phyloP scores from a whole-genome alignment of 2,888 invertebrate species.

The Flabesymbios commensalis region DNA sequence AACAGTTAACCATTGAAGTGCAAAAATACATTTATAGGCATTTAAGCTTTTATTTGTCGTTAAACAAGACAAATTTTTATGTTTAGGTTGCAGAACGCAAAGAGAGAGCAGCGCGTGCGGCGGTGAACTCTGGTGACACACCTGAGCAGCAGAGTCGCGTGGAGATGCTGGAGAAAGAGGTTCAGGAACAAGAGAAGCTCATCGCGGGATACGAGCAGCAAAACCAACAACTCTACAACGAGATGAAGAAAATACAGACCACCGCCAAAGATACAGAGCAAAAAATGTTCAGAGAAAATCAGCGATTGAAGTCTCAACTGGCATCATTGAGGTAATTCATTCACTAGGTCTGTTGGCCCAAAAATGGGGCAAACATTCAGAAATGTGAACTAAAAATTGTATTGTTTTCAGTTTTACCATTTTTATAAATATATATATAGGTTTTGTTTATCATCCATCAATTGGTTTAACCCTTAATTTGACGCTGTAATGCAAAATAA shows the following conservation, averaged over 20 bases:
- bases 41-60: neutral
- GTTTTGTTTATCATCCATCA: neutral
- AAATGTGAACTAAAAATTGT: too few species aligned
- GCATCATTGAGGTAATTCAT: slow-evolving; percentile 46
- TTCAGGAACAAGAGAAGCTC: slow-evolving; percentile 55
- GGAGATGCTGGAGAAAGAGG: slow-evolving; percentile 47
- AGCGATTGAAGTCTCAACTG: slow-evolving; percentile 48
- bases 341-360: neutral
- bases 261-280: slow-evolving; percentile 51
- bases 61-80: neutral
- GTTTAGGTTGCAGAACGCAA: neutral
- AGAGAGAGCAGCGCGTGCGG: neutral
- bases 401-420: too few species aligned
- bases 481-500: neutral
- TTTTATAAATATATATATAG: too few species aligned
- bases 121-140: slow-evolving; percentile 12
- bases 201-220: slow-evolving; percentile 52
- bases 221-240: slow-evolving; percentile 55
- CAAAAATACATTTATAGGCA: too few species aligned
- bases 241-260: slow-evolving; percentile 49
- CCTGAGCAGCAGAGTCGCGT: too few species aligned
- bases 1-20: too few species aligned
- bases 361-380: too few species aligned
- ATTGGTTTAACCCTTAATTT: neutral
- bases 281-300: slow-evolving; percentile 57